Conservation (phyloP, 2,797 vertebrate species). For the Acanthurus leucopareius region DNA sequence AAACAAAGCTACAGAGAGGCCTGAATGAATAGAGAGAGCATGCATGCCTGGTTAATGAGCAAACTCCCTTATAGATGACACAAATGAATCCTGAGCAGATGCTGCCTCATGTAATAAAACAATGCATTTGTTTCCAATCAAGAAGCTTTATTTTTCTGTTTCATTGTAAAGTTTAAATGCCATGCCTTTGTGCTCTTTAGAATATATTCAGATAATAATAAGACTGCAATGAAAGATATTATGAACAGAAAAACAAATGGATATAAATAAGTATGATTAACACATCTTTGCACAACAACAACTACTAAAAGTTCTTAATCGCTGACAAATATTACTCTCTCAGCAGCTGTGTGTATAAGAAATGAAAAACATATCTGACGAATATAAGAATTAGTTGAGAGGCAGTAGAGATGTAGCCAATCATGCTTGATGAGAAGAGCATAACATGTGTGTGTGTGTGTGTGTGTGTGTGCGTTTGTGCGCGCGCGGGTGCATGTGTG, state of each 20-base stretch:
- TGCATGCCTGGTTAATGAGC: conserved; percentile 45
- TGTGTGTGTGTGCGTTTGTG: conserved; percentile 33
- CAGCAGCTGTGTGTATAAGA: no score
- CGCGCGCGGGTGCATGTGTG: conserved; percentile 39
- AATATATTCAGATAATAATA: neutral
- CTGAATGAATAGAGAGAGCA: conserved; percentile 18
- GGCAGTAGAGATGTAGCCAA: conserved; percentile 44
- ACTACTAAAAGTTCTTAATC: conserved; percentile 8
- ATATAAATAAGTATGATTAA: neutral
- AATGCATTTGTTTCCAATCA: conserved; percentile 39
- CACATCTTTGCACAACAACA: conserved; percentile 1
- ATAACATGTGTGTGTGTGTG: conserved; percentile 11
- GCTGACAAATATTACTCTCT: conserved; percentile 14
- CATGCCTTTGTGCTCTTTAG: neutral
- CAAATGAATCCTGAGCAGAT: conserved; percentile 57
- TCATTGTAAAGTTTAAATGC: neutral
- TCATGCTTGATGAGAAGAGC: conserved; percentile 45
- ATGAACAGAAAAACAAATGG: neutral
- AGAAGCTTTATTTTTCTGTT: conserved; percentile 7
- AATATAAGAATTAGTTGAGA: conserved; percentile 32
- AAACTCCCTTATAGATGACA: conserved; percentile 29
- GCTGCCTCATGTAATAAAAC: conserved; percentile 46
- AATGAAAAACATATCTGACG: conserved; percentile 41
- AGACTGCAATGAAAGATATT: conserved; percentile 1
- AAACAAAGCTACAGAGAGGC: conserved; percentile 21